phyloP scores from a whole-genome alignment of 2,888 invertebrate genomes.

The Pardosa pseudoannulata region DNA sequence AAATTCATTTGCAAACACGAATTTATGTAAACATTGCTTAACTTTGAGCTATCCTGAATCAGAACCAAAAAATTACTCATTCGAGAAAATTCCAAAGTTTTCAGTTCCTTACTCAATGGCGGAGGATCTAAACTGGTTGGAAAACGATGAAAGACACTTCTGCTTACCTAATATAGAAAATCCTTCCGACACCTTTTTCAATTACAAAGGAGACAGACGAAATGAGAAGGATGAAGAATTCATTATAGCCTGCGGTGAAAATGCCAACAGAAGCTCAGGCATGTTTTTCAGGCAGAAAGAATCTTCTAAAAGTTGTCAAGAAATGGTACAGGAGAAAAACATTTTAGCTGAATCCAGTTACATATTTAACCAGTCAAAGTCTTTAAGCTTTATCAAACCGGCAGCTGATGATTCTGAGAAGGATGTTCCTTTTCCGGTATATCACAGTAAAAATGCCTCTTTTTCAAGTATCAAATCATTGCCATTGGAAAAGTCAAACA shows the following conservation, averaged over 20 bases:
- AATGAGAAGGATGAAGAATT: not conserved
- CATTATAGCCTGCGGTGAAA: not conserved
- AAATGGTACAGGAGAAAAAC: not conserved
- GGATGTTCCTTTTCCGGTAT: not conserved
- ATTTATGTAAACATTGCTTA: not conserved
- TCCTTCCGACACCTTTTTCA: no score
- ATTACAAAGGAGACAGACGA: not conserved
- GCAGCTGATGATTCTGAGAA: not conserved
- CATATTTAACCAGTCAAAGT: not conserved
- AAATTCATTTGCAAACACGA: not conserved
- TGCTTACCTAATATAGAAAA: no score
- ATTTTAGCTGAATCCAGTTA: not conserved
- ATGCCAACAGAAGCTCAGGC: not conserved
- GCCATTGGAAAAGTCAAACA: no score
- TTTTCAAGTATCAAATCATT: not conserved
- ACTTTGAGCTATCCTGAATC: no score
- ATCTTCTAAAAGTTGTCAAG: not conserved
- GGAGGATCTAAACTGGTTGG: no score
- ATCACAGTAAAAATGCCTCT: not conserved
- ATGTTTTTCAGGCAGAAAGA: not conserved
- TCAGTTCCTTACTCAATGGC: no score
- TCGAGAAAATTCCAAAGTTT: no score
- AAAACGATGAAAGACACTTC: no score
- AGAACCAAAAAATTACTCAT: no score
- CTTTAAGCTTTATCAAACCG: not conserved